Evolutionary conservation across 2,797 vertebrate species (phyloP), one percentile per base, ranked within the genome.

Genomic region (Lemur catta): DNA sequence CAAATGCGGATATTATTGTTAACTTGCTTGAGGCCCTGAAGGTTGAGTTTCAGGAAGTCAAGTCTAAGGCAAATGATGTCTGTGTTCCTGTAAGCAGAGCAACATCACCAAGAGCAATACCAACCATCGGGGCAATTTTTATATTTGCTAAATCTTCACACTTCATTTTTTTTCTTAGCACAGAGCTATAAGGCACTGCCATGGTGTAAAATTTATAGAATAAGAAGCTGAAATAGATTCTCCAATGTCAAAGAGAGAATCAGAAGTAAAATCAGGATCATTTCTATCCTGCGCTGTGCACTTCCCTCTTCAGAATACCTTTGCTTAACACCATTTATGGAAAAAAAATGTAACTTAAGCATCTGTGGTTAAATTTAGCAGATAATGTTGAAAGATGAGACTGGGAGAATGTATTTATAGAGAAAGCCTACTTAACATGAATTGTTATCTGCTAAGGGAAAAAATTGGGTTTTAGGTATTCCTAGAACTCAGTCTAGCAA

Each of bases 341-440:
- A 0, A 13, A 93, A 94, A 94, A 96, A 95, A 82, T 72, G 74
- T 97, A 84, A 92, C 94, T 80, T 88, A 71, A 88, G 84, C 24
- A 72, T 93, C 78, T 81, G 55, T 90, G 75, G 87, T 76, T 97
- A 97, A 97, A 97, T 96, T 97, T 97, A 98, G 95, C 85, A 93
- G 96, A 86, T 91, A 86, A 82, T 81, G 75, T 84, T 88, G 88
- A 95, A 93, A 95, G 78, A 96, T 92, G 97, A 96, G 50, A 96
- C 41, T 46, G 75, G 57, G 75, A 94, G 52, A 93, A 75, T 94
- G 90, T 95, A 97, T 97, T 97, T 96, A 96, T 67, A 96, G 71
- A 92, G 61, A 69, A 57, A 26, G 63, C 46, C 88, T 93, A 81
- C 63, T 88, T 97, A 92, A 76, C 35, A 76, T 72, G 84, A 96